Evolutionary conservation across 2,888 invertebrate genomes (phyloP).

Genomic region (Noctuana brunneofusca): DNA sequence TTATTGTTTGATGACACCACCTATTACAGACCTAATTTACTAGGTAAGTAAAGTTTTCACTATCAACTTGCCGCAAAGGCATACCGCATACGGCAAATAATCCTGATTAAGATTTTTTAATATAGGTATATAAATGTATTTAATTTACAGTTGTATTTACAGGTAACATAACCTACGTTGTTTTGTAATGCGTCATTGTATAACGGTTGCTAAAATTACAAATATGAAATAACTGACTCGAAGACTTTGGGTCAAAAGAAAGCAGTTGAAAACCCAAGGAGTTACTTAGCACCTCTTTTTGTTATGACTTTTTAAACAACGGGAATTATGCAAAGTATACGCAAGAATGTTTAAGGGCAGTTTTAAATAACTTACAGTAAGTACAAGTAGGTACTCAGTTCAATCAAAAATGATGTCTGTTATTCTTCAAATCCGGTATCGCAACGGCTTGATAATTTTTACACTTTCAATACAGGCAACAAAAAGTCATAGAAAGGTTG

Average conservation of each 20-base stretch:
- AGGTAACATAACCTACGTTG: too few species aligned
- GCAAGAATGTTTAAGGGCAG: neutral
- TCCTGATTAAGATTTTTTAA: neutral
- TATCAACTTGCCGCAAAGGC: too few species aligned
- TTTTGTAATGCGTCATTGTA: conserved; percentile 15
- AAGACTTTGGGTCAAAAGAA: conserved; percentile 8
- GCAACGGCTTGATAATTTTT: conserved; percentile 12
- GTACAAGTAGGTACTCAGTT: neutral
- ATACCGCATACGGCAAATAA: neutral
- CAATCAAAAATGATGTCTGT: neutral
- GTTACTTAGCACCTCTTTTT: conserved; percentile 22
- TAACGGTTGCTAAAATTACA: conserved; percentile 24
- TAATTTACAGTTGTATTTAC: conserved; percentile 3
- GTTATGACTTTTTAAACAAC: conserved; percentile 12
- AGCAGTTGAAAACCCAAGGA: conserved; percentile 16
- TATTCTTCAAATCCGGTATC: neutral
- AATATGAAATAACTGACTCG: conserved; percentile 19
- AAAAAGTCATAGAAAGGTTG: neutral
- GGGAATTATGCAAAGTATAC: neutral
- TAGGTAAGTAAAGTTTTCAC: too few species aligned
- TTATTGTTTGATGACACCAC: too few species aligned
- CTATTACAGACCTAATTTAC: too few species aligned
- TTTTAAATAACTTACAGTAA: neutral
- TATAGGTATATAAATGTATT: neutral
- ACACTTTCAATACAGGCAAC: conserved; percentile 10